Evolutionary conservation across 2,888 invertebrate species (phyloP).

Genomic region (Hetaerina titia): DNA sequence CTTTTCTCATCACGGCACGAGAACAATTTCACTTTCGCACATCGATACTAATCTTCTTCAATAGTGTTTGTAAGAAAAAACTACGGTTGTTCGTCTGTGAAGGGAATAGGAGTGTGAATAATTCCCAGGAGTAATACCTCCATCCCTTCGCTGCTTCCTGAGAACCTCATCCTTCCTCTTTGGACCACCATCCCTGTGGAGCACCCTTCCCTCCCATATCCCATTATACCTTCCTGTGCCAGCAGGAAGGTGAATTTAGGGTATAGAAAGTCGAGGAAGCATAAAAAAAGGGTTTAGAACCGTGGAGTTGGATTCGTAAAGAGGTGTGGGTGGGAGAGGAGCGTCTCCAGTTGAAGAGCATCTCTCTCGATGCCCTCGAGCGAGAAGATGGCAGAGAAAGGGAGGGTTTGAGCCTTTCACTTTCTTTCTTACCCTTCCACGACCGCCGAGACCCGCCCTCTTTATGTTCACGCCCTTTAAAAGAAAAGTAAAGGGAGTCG

Average conservation of each 20-base stretch:
- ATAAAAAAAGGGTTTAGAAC: not conserved
- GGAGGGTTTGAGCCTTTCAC: not conserved
- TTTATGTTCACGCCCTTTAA: not conserved
- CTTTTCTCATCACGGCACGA: not conserved
- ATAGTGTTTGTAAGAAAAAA: not conserved
- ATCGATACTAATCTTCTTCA: not conserved
- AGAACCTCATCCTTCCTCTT: not conserved
- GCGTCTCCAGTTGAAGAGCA: no score
- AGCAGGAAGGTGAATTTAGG: not conserved
- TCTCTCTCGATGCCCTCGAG: no score
- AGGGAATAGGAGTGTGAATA: not conserved
- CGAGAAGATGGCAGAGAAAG: no score
- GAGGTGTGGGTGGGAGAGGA: no score
- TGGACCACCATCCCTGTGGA: not conserved
- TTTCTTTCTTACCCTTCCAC: not conserved
- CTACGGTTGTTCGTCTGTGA: not conserved
- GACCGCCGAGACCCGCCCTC: not conserved
- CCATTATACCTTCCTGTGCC: not conserved
- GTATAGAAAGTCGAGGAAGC: not conserved
- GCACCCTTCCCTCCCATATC: not conserved
- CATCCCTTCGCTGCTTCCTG: not conserved
- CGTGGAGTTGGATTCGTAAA: not conserved
- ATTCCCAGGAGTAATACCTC: not conserved
- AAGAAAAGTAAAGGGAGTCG: not conserved
- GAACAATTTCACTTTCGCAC: not conserved